phyloP scores from a whole-genome alignment of 2,888 invertebrate species.

The Epinotia nisella region DNA sequence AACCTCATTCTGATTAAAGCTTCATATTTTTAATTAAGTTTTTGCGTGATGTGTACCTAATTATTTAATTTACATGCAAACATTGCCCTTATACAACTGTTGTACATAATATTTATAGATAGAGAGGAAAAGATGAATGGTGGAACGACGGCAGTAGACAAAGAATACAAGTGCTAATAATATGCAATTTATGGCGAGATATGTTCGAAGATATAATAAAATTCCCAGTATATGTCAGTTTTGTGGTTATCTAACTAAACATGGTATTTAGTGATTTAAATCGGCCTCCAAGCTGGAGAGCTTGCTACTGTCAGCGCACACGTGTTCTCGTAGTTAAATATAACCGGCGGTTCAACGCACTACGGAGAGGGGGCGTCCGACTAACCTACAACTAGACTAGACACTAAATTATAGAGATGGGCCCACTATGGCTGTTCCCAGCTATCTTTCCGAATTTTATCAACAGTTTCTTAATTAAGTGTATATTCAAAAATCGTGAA shows the following conservation, averaged over 20 bases:
- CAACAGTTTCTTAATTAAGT: not conserved
- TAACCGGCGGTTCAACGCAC: constrained; percentile 81
- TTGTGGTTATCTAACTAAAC: constrained; percentile 7
- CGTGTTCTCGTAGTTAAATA: constrained; percentile 82
- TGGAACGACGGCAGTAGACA: not conserved
- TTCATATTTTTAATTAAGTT: not conserved
- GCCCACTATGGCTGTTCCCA: not conserved
- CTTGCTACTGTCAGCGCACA: constrained; percentile 63
- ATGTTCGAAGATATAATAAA: not conserved
- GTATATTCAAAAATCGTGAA: no score
- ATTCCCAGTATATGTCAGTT: not conserved
- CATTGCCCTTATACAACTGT: no score
- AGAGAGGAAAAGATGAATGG: no score
- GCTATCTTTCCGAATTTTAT: not conserved
- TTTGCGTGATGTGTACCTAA: not conserved
- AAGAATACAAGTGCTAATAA: not conserved
- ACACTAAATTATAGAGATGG: constrained; percentile 45
- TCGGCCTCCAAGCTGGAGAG: constrained; percentile 64
- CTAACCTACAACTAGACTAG: constrained; percentile 73
- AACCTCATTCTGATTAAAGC: not conserved
- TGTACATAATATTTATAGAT: no score
- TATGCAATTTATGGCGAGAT: not conserved
- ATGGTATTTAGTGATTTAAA: constrained; percentile 52
- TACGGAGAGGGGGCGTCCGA: constrained; percentile 72
- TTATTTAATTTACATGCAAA: no score